Evolutionary conservation across 2,113 vertebrate species (phyloP), one percentile per base, ranked within the genome.

Genomic region (Rhinichthys klamathensis): DNA sequence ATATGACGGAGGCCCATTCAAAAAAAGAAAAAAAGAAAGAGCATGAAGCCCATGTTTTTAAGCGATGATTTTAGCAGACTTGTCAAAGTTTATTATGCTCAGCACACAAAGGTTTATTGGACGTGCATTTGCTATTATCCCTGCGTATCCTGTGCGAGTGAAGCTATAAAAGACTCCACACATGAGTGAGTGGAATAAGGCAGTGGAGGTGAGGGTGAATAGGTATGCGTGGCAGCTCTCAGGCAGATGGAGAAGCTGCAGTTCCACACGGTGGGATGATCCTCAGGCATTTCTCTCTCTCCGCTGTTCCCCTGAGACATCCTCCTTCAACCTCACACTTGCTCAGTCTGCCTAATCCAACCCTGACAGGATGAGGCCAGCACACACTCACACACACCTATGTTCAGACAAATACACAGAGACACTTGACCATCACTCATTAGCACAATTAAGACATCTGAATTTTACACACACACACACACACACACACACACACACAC

Each of bases 31-130:
- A 65, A 11, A 6, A 13, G 5, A 60, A 16, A 16, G 5, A 3
- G 27, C 30, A 65, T 73, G 23, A 73, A 15, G 44, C 3, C 25
- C n/a, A 9, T 49, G 46, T 76, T 76, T 54, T 49, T 76, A 76
- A 54, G 46, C 0, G 46, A 21, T 76, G 46, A 75, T 75, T 51
- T 72, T 41, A 56, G 30, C 63, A 54, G 49, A 54, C 46, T 25
- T 82, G 80, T 69, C 61, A 69, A 70, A 35, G 21, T 56, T 82
- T 69, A 38, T 70, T 38, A 82, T 56, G 65, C 80, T 72, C 46
- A 56, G 49, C 80, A 72, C 80, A 82, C 80, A 56, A 69, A 70
- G 65, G 46, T 56, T 72, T 82, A 82, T 82, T 82, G 49, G 67
- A 56, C 27, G 21, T 56, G 32, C 23, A 82, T 69, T 70, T 58